Percentiles rank a stretch among this genome's conserved stretches.
Conservation (phyloP, 2,888 invertebrate species). For the Lasius platythorax region DNA sequence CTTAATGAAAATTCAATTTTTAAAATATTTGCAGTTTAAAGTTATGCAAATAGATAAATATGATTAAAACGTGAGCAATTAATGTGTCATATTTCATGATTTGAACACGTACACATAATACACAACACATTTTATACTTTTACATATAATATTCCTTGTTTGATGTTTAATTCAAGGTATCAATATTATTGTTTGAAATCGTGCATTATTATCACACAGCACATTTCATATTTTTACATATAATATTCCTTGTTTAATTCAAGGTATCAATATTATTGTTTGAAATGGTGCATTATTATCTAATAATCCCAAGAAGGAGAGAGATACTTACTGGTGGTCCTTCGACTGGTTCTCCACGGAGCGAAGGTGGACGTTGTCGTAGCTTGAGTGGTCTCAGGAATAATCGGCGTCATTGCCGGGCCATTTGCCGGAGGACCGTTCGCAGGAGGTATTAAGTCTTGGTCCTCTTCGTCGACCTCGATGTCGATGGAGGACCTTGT, state of each 20-base stretch:
- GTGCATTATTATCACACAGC: too few species aligned
- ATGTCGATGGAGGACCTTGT: slow-evolving; percentile 80
- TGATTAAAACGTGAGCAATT: background rate
- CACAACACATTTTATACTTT: background rate
- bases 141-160: background rate
- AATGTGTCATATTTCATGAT: background rate
- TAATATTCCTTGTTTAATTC: background rate
- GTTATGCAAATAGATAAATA: background rate
- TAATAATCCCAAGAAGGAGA: background rate
- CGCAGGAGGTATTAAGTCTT: slow-evolving; percentile 73
- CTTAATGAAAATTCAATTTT: background rate
- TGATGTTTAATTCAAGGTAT: background rate
- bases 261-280: background rate
- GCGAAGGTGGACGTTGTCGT: slow-evolving; percentile 85
- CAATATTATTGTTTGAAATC: background rate
- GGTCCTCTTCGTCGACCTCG: slow-evolving; percentile 78
- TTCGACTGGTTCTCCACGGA: slow-evolving; percentile 83
- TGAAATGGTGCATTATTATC: background rate
- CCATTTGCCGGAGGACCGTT: slow-evolving; percentile 76
- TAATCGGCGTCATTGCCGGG: slow-evolving; percentile 77
- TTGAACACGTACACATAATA: too few species aligned
- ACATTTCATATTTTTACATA: background rate
- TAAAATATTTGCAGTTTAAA: background rate
- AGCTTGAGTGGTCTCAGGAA: slow-evolving; percentile 79
- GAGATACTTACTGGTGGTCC: slow-evolving; percentile 81